These are phyloP conservation scores for Dasypogon diadema DNA, from an alignment of 2,888 invertebrate species.

Conservation along the genomic window DNA sequence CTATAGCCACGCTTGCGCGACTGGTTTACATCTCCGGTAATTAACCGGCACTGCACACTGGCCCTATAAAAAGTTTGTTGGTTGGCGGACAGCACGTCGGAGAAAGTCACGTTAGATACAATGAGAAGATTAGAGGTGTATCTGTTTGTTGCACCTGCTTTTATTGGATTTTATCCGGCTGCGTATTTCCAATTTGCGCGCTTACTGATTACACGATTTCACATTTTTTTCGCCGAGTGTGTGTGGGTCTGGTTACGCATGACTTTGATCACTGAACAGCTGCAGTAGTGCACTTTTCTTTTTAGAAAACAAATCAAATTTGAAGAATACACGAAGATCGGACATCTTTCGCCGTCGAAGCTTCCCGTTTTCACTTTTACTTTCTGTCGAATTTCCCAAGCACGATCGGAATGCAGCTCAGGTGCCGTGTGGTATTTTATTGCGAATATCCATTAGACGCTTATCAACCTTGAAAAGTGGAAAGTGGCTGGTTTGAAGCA, in stretches of 20 bases:
- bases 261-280: background rate
- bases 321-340: background rate
- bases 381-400: conserved; percentile 35
- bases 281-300: background rate
- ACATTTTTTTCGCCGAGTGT: conserved; percentile 40
- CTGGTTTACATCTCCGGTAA: background rate
- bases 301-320: conserved; percentile 10
- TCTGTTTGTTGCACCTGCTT: background rate
- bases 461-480: background rate
- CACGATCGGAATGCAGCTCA: conserved; percentile 1
- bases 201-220: conserved; percentile 43
- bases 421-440: background rate
- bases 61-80: background rate
- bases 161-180: background rate
- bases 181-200: conserved; percentile 36
- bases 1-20: conserved; percentile 1
- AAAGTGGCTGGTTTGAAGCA: conserved; percentile 8
- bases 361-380: conserved; percentile 48
- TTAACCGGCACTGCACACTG: background rate
- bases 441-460: background rate
- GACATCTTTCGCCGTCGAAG: background rate
- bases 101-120: conserved; percentile 44
- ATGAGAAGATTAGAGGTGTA: background rate
- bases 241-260: background rate
- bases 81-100: background rate